A percentile compares a stretch with the other conserved stretches of the same genome.
These are phyloP conservation scores for Ernsta delagoae DNA, from an alignment of 2,888 invertebrate genomes.

Conservation along the genomic window DNA sequence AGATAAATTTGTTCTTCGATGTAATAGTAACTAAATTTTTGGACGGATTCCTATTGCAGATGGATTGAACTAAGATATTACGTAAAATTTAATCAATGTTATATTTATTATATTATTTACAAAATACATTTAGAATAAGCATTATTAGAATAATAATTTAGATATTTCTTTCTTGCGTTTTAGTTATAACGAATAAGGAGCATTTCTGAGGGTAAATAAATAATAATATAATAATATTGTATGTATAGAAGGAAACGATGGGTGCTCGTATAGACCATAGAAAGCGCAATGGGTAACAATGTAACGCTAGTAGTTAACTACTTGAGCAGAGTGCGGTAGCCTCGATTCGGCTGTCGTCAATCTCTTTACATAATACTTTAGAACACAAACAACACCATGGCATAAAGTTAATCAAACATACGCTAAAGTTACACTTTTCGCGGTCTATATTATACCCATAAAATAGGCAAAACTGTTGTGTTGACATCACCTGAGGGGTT, in stretches of 20 bases:
- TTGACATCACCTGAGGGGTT: too few species aligned
- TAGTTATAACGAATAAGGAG: constrained; percentile 29
- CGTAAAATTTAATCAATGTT: constrained; percentile 24
- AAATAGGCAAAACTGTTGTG: constrained; percentile 10
- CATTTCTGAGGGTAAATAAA: constrained; percentile 29
- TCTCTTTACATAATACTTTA: constrained; percentile 21
- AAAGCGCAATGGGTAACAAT: too few species aligned
- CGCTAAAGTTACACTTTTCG: background rate
- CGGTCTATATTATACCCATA: constrained; percentile 28
- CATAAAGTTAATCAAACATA: constrained; percentile 11
- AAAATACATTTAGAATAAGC: constrained; percentile 30
- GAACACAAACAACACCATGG: background rate
- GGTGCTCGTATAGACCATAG: too few species aligned
- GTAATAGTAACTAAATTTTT: constrained; percentile 61
- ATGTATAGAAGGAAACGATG: too few species aligned
- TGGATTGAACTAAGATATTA: constrained; percentile 40
- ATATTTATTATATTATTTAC: constrained; percentile 37
- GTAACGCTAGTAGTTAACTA: too few species aligned
- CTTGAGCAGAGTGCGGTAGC: constrained; percentile 22
- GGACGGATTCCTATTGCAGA: constrained; percentile 68
- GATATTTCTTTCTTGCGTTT: background rate
- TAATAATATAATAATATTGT: too few species aligned
- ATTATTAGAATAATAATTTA: constrained; percentile 7
- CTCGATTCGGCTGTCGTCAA: constrained; percentile 1
- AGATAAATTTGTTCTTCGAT: constrained; percentile 44